phyloP scores from a whole-genome alignment of 2,888 invertebrate genomes.

The Euplagia quadripunctaria region DNA sequence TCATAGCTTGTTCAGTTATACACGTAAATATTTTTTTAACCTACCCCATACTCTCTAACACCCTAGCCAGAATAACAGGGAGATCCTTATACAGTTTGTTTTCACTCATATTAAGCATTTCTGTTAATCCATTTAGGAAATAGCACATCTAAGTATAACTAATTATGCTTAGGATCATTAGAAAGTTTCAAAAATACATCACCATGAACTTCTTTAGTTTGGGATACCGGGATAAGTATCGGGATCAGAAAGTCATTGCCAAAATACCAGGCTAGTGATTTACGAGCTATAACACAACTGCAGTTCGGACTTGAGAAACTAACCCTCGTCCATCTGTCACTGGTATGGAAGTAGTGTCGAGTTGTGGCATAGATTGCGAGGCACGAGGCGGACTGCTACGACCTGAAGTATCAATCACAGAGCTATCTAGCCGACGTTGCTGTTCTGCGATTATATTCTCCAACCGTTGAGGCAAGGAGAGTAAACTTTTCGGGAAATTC shows the following conservation, averaged over 20 bases:
- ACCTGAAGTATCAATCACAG: conserved; percentile 70
- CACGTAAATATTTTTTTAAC: not conserved
- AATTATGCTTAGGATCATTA: too few relatives aligned
- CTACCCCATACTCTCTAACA: not conserved
- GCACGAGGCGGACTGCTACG: conserved; percentile 62
- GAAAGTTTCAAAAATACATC: too few relatives aligned
- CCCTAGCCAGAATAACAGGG: not conserved
- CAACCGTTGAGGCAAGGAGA: conserved; percentile 73
- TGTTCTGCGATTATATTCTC: conserved; percentile 72
- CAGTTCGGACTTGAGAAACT: conserved; percentile 12
- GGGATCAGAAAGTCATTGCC: too few relatives aligned
- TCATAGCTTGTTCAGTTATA: not conserved
- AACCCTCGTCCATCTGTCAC: conserved; percentile 58
- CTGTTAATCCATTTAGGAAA: too few relatives aligned
- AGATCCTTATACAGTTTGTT: not conserved
- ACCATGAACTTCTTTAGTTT: too few relatives aligned
- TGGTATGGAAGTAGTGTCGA: conserved; percentile 57
- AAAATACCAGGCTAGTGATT: too few relatives aligned
- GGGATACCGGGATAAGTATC: too few relatives aligned
- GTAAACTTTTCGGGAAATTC: conserved; percentile 72
- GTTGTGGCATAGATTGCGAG: conserved; percentile 73
- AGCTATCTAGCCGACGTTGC: conserved; percentile 66
- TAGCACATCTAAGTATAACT: too few relatives aligned
- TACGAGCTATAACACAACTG: too few relatives aligned
- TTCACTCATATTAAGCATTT: too few relatives aligned